Base-by-base conservation (phyloP, 2,888 invertebrate species). In the Patella caerulea region DNA sequence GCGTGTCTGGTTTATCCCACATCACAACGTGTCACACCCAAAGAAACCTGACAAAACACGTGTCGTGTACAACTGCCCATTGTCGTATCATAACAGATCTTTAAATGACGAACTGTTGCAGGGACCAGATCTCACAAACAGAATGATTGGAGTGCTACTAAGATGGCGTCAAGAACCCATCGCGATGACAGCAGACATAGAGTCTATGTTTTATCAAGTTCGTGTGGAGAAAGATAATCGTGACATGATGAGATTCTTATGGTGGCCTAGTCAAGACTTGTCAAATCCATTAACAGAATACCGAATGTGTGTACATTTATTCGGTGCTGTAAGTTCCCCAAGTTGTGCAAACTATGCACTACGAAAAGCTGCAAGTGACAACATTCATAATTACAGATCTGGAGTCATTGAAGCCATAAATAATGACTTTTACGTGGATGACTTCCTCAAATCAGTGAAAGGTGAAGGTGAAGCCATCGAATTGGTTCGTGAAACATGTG, bases 91-190 rank as follows among this genome's bases (percentile, higher is more conserved):
- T 29, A 82, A 81, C 2, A 69, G 75, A 3, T 83, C 82, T 7
- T 72, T 84, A 14, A 84, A 83, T 65, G 73, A 78, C 12, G 65
- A 78, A 53, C 73, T 84, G 17, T 19, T 83, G 14, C 81, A 78
- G 54, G 85, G 85, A 3, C 83, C 85, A 14, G 83, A 85, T 73
- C 77, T 84, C 5, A 81, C 76, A 14, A 84, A 84, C 56, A 82
- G 72, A 29, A 74, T 84, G 34, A 17, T 84, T 19, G 84, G 81
- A 12, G 83, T 80, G 14, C 71, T 84, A 17, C 54, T 79, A 3
- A 74, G 82, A 52, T 84, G 84, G 65, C 45, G 84, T 52, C 72
- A 83, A 69, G 79, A 84, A 55, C 73, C 73, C 17, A 72, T 83
- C 17, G 83, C 81, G 29, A 29, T 84, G 0, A 82, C 78, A 70